Evolutionary conservation across 2,113 vertebrate species (phyloP), one percentile per base, ranked within the genome.

Genomic region (Caretta caretta): DNA sequence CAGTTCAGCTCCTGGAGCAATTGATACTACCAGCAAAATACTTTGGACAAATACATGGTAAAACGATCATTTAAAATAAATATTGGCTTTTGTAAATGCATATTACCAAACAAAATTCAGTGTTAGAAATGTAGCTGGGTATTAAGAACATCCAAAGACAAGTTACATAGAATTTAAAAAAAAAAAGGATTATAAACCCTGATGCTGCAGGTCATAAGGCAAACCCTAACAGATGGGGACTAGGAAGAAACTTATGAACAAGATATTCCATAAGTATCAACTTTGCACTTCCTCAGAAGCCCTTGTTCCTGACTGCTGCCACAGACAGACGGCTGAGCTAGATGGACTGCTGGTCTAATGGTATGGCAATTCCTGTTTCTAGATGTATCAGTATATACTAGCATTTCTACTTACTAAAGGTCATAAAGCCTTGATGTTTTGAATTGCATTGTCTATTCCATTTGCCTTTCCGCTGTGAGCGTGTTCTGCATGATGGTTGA

Each of bases 1-100:
- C 72, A 46, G 95, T 89, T 96, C 90, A 83, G 24, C 27, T 59
- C 53, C 92, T 57, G 50, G 89, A 94, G 80, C 84, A 91, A 48
- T 50, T 50, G 65, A 54, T 85, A 78, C 12, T 48, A 78, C 48
- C 27, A 48, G 79, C 27, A 79, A 92, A 95, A 72, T 88, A 48
- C 35, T 86, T 92, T 95, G 93, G 88, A 94, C 89, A 62, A 83
- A 29, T 7, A 10, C 80, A 48, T 79, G 79, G 78, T 87, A 83
- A 48, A 78, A 22, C 3, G 51, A 14, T n/a, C 57, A 92, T 92
- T 57, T 53, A 86, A 57, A 19, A 84, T 31, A 80, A 84, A 78
- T 12, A 19, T 1, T 83, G 25, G 1, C 0, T 48, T 94, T 92
- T 88, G 29, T 83, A 24, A 14, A 1, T 76, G 46, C 72, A 4